phyloP scores from a whole-genome alignment of 2,113 vertebrate species.

The Poeciliopsis turrubarensis region DNA sequence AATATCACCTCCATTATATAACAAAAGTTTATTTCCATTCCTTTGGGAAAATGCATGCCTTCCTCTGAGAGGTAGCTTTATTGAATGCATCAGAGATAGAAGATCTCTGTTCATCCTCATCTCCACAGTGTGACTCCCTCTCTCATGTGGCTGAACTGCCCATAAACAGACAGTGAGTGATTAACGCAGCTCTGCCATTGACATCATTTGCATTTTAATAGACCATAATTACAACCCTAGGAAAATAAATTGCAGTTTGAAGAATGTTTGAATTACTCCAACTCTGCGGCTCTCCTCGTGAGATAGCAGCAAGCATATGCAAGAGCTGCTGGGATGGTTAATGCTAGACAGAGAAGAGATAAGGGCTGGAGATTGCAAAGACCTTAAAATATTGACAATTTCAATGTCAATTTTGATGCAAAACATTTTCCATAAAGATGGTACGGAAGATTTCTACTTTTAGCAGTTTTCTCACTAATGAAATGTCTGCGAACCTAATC shows the following conservation, averaged over 20 bases:
- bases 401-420: constrained; percentile 18
- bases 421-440: not conserved
- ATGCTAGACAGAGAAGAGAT: constrained; percentile 43
- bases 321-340: constrained; percentile 57
- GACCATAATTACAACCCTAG: constrained; percentile 80
- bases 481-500: not conserved
- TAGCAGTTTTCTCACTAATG: no score
- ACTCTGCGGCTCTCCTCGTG: constrained; percentile 57
- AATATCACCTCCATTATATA: not conserved
- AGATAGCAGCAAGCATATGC: constrained; percentile 68
- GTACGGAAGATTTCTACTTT: not conserved
- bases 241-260: constrained; percentile 81
- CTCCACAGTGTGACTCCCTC: constrained; percentile 50
- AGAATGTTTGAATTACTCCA: constrained; percentile 76
- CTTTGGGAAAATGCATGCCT: constrained; percentile 3
- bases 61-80: constrained; percentile 40
- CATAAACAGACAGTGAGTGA: constrained; percentile 78
- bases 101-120: constrained; percentile 54
- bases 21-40: constrained; percentile 7
- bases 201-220: constrained; percentile 85
- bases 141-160: constrained; percentile 71
- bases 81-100: constrained; percentile 53
- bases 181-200: constrained; percentile 77
- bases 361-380: constrained; percentile 26
- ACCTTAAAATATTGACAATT: constrained; percentile 1